Conservation (phyloP, 1,140 invertebrate genomes). For the Cyrtorhinus lividipennis region DNA sequence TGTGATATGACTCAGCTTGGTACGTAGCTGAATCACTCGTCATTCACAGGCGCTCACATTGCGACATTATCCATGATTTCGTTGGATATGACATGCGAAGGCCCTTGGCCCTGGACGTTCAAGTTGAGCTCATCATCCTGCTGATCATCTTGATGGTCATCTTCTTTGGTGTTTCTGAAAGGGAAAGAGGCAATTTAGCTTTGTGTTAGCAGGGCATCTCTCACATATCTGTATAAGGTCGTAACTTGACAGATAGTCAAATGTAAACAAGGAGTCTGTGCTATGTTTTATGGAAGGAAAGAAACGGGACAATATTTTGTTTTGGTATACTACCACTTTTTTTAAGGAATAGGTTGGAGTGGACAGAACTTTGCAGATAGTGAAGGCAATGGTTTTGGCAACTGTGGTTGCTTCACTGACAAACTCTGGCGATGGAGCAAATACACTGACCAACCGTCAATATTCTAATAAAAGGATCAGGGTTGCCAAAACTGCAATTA, state of each 20-base stretch:
- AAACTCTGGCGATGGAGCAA: too few species aligned
- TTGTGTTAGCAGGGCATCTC: neutral
- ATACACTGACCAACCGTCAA: neutral
- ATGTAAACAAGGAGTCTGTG: neutral
- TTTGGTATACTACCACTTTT: neutral
- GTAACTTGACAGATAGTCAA: neutral
- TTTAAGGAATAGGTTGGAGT: neutral
- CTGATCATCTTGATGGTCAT: neutral
- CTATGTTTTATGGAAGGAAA: too few species aligned
- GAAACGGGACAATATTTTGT: neutral
- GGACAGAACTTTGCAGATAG: neutral
- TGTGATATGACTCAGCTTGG: too few species aligned
- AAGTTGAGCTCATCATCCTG: neutral
- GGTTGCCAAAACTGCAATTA: neutral
- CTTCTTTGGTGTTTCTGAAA: neutral
- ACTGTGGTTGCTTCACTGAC: too few species aligned
- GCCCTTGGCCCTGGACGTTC: neutral
- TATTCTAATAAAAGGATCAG: neutral
- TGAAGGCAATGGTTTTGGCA: too few species aligned
- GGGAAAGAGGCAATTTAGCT: neutral
- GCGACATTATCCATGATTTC: neutral
- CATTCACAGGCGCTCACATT: neutral
- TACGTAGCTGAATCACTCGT: neutral
- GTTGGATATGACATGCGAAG: neutral
- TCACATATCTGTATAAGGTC: neutral